Evolutionary conservation across 2,888 invertebrate species (phyloP), one percentile per base, ranked within the genome.

Genomic region (Acronicta psi): DNA sequence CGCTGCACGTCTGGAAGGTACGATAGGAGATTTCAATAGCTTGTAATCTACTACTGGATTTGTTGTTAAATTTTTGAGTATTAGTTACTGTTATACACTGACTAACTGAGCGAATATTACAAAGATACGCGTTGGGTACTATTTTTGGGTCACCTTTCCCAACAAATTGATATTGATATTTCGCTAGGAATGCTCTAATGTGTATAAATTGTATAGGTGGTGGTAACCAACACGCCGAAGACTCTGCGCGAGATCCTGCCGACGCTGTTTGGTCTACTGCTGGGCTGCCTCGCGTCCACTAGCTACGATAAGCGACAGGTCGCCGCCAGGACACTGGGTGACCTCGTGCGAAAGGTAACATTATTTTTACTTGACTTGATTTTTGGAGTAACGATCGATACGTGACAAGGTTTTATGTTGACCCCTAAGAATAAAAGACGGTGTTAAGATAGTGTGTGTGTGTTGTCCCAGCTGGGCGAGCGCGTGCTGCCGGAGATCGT

Each of bases 1-100:
- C 99, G 9, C 95, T 99, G 56, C 99, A 99, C 88, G 99, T 99
- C 0, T 99, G 99, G 99, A 99, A 99, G 95, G 92, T 89, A n/a
- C 46, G 45, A 40, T 3, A 2, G 8, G 0, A n/a, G n/a, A n/a
- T n/a, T n/a, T n/a, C n/a, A n/a, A n/a, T n/a, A n/a, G n/a, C n/a
- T n/a, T n/a, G n/a, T n/a, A n/a, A 20, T 20, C 20, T 4, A 5
- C 2, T 20, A 20, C 20, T 20, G 20, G 5, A 20, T 20, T 20
- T 20, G 20, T 20, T 4, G 20, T 2, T 20, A 2, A 5, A 5
- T 5, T 20, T 20, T 20, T 4, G 20, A 20, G 20, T 20, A 20
- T 20, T 20, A 20, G 20, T 20, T 2, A 20, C 20, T 5, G 20
- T 5, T 20, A 4, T 20, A 20, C 5, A 20, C 20, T n/a, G n/a